Conservation (phyloP, 2,888 invertebrate species). For the Pheosia tremula region DNA sequence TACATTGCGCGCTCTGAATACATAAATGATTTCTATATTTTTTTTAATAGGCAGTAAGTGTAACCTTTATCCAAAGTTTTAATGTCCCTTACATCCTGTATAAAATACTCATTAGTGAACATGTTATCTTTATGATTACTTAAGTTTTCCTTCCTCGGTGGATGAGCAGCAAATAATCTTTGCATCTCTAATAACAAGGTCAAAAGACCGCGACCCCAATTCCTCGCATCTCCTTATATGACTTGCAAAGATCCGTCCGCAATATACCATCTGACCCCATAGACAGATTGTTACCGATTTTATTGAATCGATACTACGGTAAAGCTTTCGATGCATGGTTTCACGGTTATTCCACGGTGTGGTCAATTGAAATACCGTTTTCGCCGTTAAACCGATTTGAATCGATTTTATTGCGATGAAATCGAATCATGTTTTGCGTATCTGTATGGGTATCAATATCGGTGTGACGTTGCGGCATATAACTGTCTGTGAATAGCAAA, state of each 20-base stretch:
- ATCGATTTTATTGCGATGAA: slow-evolving; percentile 20
- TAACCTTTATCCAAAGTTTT: no score
- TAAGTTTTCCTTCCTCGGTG: no score
- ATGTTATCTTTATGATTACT: no score
- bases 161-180: neutral
- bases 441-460: slow-evolving; percentile 5
- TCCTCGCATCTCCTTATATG: neutral
- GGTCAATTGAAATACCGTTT: slow-evolving; percentile 23
- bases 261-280: slow-evolving; percentile 10
- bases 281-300: slow-evolving; percentile 21
- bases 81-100: no score
- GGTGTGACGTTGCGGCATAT: slow-evolving; percentile 4
- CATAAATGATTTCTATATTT: no score
- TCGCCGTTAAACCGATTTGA: slow-evolving; percentile 28
- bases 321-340: slow-evolving; percentile 20
- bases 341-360: slow-evolving; percentile 21
- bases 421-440: slow-evolving; percentile 12
- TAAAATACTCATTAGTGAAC: no score
- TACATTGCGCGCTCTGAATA: no score
- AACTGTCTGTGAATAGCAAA: neutral
- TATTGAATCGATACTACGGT: slow-evolving; percentile 20
- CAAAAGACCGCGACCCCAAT: neutral
- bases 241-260: neutral
- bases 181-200: neutral
- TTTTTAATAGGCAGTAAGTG: no score